Base-by-base conservation (phyloP, 2,797 vertebrate species). In the Pyrocephalus nanus region DNA sequence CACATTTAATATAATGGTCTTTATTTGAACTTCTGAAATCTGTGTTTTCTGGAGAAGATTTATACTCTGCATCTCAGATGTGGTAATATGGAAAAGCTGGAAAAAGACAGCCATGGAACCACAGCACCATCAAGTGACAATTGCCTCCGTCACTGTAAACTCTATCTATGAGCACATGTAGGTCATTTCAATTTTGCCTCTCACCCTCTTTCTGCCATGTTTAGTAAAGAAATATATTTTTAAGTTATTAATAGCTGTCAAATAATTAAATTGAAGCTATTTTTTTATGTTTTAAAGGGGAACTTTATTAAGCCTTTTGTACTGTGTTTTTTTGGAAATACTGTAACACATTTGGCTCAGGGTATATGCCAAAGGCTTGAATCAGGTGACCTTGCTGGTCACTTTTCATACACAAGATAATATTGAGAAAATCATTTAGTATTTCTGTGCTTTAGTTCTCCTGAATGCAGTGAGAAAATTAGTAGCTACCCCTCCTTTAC, bases 51-150 rank as follows among this genome's bases (percentile, higher is more conserved):
- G 74, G 38, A 77, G 50, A 86, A 93, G 40, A 90, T 95, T 95
- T 91, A 64, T 16, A 15, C 29, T 32, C 40, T 65, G 34, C 50
- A 70, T 82, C 77, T 91, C 20, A 50, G 64, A 83, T 57, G 30
- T 54, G 58, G 82, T 50, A 77, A 74, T 34, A 27, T 30, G 55
- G 73, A 80, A 55, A 62, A 69, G 42, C 32, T 55, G 65, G 62
- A 8, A 70, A 78, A 88, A 70, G 57, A 34, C 20, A 92, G 50
- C 5, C 55, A 92, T 29, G 42, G 88, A 88, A 51, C 88, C 72
- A 91, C 93, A 95, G 95, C 96, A 97, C 95, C 96, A 88, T 96
- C 94, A 93, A 96, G 95, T 94, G 95, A 93, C 88, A 72, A 66
- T 43, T 83, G 78, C 58, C 26, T 93, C 80, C 38, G 50, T 61